Evolutionary conservation across 2,888 invertebrate genomes (phyloP).

Genomic region (Lysandra bellargus): DNA sequence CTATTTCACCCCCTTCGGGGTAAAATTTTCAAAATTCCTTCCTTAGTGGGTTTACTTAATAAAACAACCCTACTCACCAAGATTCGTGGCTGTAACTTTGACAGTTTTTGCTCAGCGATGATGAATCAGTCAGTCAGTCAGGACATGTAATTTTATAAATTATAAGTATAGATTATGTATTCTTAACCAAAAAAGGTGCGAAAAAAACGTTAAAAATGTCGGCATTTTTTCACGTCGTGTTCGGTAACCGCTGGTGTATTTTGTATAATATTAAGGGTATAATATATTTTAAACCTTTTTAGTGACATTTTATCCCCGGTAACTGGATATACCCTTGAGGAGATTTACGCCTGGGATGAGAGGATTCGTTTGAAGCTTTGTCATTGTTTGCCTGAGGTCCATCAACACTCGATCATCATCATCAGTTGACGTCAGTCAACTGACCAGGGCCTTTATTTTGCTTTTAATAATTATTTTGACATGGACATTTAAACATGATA

Average conservation of each 20-base stretch:
- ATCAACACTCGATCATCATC: background rate
- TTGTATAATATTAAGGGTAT: slow-evolving; percentile 14
- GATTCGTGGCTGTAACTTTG: too few relatives aligned
- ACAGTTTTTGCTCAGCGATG: too few relatives aligned
- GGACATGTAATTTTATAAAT: too few relatives aligned
- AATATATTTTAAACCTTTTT: slow-evolving; percentile 15
- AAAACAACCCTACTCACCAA: too few relatives aligned
- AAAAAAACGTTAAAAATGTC: background rate
- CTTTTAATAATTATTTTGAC: too few relatives aligned
- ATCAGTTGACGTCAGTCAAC: background rate
- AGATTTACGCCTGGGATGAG: background rate
- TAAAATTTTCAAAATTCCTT: too few relatives aligned
- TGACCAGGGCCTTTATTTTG: background rate
- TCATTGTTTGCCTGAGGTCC: slow-evolving; percentile 16
- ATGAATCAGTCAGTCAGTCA: too few relatives aligned
- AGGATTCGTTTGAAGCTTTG: background rate
- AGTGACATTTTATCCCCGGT: slow-evolving; percentile 9
- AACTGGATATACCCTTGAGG: background rate
- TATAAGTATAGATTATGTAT: background rate
- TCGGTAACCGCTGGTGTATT: slow-evolving; percentile 6
- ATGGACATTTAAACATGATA: too few relatives aligned
- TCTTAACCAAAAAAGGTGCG: background rate
- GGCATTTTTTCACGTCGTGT: background rate
- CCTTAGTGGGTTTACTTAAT: too few relatives aligned
- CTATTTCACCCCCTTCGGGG: too few relatives aligned